Conservation (phyloP, 2,797 vertebrate genomes). For the Enteromius trimaculatus region DNA sequence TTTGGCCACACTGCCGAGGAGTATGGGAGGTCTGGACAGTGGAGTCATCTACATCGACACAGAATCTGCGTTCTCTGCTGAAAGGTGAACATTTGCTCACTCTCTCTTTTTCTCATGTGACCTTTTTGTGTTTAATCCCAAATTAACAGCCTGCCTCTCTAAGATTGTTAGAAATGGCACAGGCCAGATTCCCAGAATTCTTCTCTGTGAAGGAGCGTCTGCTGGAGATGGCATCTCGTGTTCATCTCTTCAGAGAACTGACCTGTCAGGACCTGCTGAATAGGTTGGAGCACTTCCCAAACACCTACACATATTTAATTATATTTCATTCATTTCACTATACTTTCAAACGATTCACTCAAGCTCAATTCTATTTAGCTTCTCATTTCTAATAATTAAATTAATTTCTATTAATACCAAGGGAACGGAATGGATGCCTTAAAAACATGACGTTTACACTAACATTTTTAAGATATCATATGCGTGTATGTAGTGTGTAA, state of each 20-base stretch:
- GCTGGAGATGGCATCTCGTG: constrained; percentile 74
- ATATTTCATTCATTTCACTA: neutral
- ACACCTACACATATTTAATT: neutral
- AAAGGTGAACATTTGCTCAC: constrained; percentile 72
- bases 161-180: constrained; percentile 83
- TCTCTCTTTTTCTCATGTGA: neutral
- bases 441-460: neutral
- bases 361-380: neutral
- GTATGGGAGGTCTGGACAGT: constrained; percentile 80
- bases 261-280: constrained; percentile 80
- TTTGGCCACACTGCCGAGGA: constrained; percentile 78
- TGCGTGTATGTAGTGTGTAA: too few relatives aligned
- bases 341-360: neutral
- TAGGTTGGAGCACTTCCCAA: constrained; percentile 66
- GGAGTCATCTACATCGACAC: constrained; percentile 84
- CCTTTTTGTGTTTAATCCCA: constrained; percentile 33
- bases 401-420: neutral
- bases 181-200: constrained; percentile 76
- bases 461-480: neutral
- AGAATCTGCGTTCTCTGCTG: constrained; percentile 84
- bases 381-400: too few relatives aligned
- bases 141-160: neutral
- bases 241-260: constrained; percentile 82
- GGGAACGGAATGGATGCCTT: neutral
- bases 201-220: constrained; percentile 79